These are phyloP conservation scores for Troglohyphantes excavatus DNA, from an alignment of 2,888 invertebrate genomes.

Conservation along the genomic window DNA sequence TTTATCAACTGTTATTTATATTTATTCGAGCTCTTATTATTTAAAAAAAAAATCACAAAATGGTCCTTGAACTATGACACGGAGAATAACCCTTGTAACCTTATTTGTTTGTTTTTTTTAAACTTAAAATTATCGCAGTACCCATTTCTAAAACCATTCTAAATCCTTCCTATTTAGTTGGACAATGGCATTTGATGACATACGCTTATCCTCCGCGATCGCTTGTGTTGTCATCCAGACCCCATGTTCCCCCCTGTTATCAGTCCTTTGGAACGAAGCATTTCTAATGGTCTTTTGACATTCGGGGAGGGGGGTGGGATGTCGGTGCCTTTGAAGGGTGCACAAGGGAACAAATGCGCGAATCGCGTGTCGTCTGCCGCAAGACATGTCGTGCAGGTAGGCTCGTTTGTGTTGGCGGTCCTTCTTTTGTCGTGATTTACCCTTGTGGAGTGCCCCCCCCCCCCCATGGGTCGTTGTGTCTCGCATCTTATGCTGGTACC, in stretches of 20 bases:
- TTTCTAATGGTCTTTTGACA: not conserved
- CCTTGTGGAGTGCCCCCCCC: not conserved
- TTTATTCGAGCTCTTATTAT: no score
- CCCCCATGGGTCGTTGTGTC: not conserved
- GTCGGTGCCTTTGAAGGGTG: not conserved
- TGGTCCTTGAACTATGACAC: no score
- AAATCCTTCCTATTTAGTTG: not conserved
- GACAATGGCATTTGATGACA: not conserved
- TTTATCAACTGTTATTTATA: no score
- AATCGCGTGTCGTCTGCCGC: conserved; percentile 32
- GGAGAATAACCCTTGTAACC: no score
- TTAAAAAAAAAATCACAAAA: no score
- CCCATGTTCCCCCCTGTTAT: not conserved
- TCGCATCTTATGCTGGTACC: not conserved
- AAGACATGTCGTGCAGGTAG: not conserved
- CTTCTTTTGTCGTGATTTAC: conserved; percentile 30
- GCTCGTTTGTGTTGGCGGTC: conserved; percentile 10
- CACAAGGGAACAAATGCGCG: conserved; percentile 36
- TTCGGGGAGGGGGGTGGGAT: not conserved
- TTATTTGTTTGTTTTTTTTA: no score
- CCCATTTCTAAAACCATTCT: no score
- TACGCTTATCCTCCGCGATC: not conserved
- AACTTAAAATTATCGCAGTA: no score
- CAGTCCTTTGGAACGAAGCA: not conserved
- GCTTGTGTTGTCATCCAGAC: not conserved